Conservation (phyloP, 1,140 invertebrate species). For the Frieseomelitta varia region DNA sequence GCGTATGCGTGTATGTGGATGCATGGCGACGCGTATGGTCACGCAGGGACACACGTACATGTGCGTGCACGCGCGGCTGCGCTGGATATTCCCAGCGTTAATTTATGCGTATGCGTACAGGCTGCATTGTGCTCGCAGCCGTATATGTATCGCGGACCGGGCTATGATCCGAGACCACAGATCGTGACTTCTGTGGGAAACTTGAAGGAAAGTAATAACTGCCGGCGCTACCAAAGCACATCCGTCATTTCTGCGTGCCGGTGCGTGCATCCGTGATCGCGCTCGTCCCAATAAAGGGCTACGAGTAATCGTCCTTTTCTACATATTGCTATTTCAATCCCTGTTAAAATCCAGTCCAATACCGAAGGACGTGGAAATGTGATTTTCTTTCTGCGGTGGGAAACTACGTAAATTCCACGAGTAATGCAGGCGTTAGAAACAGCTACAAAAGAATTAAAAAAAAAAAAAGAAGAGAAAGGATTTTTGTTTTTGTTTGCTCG, state of each 20-base stretch:
- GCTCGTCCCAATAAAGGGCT: background rate
- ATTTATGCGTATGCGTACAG: conserved; percentile 68
- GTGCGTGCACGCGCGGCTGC: conserved; percentile 23
- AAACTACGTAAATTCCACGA: background rate
- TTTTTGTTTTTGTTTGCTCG: background rate
- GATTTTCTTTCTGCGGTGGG: background rate
- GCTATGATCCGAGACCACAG: conserved; percentile 80
- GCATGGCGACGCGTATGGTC: conserved; percentile 45
- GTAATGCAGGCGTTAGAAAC: too few species aligned
- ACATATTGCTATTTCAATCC: background rate
- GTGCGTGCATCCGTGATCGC: conserved; percentile 18
- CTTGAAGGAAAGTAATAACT: conserved; percentile 74
- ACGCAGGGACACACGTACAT: conserved; percentile 47
- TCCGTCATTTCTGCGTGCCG: conserved; percentile 53
- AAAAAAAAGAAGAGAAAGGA: background rate
- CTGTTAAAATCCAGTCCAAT: background rate
- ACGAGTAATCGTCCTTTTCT: conserved; percentile 6
- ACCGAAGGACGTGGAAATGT: background rate
- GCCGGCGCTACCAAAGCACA: conserved; percentile 38
- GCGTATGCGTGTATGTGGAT: too few species aligned
- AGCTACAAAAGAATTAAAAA: too few species aligned
- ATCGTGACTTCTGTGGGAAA: conserved; percentile 82
- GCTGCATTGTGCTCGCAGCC: conserved; percentile 49
- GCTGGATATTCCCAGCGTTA: conserved; percentile 74
- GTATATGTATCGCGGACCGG: conserved; percentile 67